These are phyloP conservation scores for Ophion slaviceki DNA, from an alignment of 2,888 invertebrate species.

Conservation along the genomic window DNA sequence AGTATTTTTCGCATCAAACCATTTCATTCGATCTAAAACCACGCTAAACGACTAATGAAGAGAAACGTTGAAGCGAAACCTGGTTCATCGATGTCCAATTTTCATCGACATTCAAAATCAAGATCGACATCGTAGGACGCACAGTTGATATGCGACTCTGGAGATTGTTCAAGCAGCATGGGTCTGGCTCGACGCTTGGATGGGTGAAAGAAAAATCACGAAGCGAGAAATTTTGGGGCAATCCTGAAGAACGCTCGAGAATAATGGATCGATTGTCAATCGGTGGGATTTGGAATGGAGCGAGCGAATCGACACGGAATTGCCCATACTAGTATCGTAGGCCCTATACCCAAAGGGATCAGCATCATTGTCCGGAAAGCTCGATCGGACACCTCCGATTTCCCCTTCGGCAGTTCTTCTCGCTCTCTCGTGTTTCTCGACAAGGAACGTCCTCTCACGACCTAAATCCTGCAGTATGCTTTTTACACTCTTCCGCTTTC, in stretches of 20 bases:
- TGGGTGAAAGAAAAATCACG: too few species aligned
- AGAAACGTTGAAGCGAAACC: too few species aligned
- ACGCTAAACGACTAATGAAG: too few species aligned
- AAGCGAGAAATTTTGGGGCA: too few species aligned
- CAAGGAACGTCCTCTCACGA: constrained; percentile 58
- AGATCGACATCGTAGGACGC: too few species aligned
- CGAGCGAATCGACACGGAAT: constrained; percentile 10
- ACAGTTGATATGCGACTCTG: too few species aligned
- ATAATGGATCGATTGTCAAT: constrained; percentile 7
- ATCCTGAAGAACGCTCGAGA: background rate
- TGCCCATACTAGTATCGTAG: constrained; percentile 34
- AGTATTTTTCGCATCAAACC: too few species aligned
- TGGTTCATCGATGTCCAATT: too few species aligned
- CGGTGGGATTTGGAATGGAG: background rate
- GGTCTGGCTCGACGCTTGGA: too few species aligned
- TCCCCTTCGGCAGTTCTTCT: constrained; percentile 54
- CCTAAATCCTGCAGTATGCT: constrained; percentile 67
- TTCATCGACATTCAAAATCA: too few species aligned
- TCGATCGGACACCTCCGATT: constrained; percentile 67
- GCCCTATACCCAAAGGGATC: constrained; percentile 62
- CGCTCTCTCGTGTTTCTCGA: background rate
- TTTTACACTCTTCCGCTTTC: constrained; percentile 61
- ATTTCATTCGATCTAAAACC: too few species aligned
- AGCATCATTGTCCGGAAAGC: constrained; percentile 65
- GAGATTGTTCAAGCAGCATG: too few species aligned